Evolutionary conservation across 2,888 invertebrate genomes (phyloP).

Genomic region (Masnerella sp.): DNA sequence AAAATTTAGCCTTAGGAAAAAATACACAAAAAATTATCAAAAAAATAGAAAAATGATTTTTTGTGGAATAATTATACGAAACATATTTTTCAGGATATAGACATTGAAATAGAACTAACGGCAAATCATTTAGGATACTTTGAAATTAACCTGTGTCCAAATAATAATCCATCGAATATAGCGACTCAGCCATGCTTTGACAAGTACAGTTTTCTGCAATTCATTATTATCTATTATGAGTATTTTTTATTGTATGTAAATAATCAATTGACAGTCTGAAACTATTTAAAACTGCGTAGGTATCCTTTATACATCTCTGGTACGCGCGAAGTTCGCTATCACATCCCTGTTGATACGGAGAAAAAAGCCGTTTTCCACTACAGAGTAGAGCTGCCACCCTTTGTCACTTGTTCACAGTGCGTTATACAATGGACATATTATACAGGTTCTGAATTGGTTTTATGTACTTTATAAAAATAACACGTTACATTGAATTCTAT

Average conservation of each 20-base stretch:
- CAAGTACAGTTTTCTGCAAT: too few species aligned
- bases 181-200: constrained; percentile 91
- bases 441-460: constrained; percentile 80
- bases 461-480: neutral
- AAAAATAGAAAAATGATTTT: too few species aligned
- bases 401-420: constrained; percentile 91
- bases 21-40: neutral
- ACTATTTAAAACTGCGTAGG: constrained; percentile 78
- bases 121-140: constrained; percentile 94
- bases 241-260: too few species aligned
- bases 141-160: constrained; percentile 90
- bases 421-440: constrained; percentile 96
- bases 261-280: too few species aligned
- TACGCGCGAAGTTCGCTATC: constrained; percentile 84
- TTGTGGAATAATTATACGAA: too few species aligned
- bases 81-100: constrained; percentile 82
- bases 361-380: constrained; percentile 83
- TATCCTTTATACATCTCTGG: constrained; percentile 87
- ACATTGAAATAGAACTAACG: constrained; percentile 91
- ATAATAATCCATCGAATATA: constrained; percentile 87
- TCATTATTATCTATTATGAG: too few species aligned
- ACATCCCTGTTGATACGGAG: constrained; percentile 85
- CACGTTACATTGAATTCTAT: too few species aligned
- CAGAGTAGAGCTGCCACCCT: constrained; percentile 87
- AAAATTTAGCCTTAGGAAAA: too few species aligned